These are phyloP conservation scores for Typhlichthys eigenmanni DNA, from an alignment of 2,797 vertebrate species.

Conservation along the genomic window DNA sequence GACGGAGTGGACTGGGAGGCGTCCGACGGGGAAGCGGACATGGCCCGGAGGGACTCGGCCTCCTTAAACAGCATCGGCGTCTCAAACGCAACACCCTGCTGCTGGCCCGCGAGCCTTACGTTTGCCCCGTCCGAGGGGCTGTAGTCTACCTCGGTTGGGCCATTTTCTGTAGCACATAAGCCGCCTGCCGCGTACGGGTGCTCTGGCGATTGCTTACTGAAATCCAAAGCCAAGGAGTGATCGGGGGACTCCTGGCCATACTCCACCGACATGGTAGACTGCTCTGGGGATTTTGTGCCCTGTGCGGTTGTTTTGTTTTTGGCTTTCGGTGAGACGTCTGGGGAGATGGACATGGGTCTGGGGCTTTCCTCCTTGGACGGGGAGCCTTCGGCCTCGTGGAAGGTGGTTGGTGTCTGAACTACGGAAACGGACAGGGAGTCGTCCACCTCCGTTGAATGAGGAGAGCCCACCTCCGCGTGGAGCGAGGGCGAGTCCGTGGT, in stretches of 20 bases:
- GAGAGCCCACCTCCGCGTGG: conserved; percentile 95
- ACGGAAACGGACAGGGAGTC: conserved; percentile 98
- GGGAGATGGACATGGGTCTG: conserved; percentile 96
- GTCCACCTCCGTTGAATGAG: conserved; percentile 96
- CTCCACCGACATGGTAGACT: conserved; percentile 88
- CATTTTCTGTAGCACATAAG: conserved; percentile 88
- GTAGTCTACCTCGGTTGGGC: conserved; percentile 93
- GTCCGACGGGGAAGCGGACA: conserved; percentile 90
- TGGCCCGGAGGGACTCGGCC: conserved; percentile 79
- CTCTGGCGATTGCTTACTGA: conserved; percentile 93
- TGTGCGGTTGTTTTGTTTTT: conserved; percentile 82
- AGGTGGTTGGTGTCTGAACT: conserved; percentile 92
- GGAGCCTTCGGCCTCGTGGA: conserved; percentile 93
- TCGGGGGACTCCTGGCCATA: conserved; percentile 91
- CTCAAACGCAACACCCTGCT: conserved; percentile 68
- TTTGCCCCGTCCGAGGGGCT: conserved; percentile 85
- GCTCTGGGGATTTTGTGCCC: conserved; percentile 87
- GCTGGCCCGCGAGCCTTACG: conserved; percentile 68
- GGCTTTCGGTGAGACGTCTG: conserved; percentile 91
- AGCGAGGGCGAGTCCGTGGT: conserved; percentile 94
- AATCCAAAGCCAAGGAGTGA: conserved; percentile 92
- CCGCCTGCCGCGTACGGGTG: conserved; percentile 74
- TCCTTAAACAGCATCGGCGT: conserved; percentile 84
- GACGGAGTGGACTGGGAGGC: conserved; percentile 91
- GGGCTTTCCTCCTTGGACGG: conserved; percentile 93